Base-by-base conservation (phyloP, 1,140 invertebrate species). In the Sitophilus oryzae region DNA sequence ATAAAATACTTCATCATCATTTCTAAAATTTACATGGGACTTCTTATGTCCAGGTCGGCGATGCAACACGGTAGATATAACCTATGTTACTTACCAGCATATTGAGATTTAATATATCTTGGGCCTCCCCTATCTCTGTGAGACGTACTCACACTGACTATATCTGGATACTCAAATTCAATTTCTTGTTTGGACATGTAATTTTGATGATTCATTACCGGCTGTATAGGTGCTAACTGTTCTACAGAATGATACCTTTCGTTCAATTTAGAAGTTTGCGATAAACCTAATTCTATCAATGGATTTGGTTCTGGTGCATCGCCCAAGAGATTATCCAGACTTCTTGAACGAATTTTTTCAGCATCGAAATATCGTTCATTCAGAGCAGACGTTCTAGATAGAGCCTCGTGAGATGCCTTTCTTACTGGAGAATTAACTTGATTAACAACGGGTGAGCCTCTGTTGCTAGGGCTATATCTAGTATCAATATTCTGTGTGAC, bases 361-460 rank as follows among this genome's bases (percentile, higher is more conserved):
- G 77, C 77, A 46, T 92, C 89, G 62, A 93, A 93, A 70, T 93
- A 93, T 19, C 90, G 75, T 56, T 92, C 89, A 67, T 93, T 93
- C 1, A 93, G 71, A 0, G 89, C 90, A 0, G 89, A 92, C 63
- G 88, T 88, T 38, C 89, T 74, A 0, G 91, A 93, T 0, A 94
- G 73, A 19, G 83, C 77, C 60, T 88, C 86, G 61, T 86, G 82
- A 0, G 86, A 88, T 49, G 81, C 80, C 60, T 88, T 86, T 59
- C 85, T 77, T 35, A 74, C 76, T 68, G 65, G 64, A n/a, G 50
- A 55, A 1, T 8, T 20, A 0, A 48, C 14, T 4, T 62, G 56
- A 9, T 43, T 66, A 50, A 37, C 64, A 19, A 67, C 47, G 11
- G 59, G 68, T 6, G 67, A 70, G 36, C 64, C 57, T 36, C 64